Evolutionary conservation across 2,113 vertebrate species (phyloP), one percentile per base, ranked within the genome.

Genomic region (Pipra filicauda): DNA sequence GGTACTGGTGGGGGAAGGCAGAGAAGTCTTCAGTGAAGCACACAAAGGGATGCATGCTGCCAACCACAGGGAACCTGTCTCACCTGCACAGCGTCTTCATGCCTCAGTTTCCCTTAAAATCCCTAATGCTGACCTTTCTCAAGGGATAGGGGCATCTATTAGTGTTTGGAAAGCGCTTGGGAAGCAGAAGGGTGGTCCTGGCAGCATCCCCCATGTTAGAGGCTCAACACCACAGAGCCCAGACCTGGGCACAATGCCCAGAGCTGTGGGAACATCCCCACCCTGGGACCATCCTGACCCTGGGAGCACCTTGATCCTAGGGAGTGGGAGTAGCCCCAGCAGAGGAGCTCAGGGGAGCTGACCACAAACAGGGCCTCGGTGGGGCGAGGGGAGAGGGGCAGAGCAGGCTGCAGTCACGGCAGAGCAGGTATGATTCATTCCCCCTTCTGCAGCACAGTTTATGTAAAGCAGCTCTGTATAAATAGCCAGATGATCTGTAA

Each of bases 401-500:
- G 85, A 64, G 61, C 18, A 64, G 61, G 27, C 2, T 52, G 33
- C 80, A 64, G 73, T n/a, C 81, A 9, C 0, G 12, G 85, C 69
- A 51, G 65, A 92, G 75, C 90, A 96, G 93, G 69, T 78, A 76
- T 95, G 95, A 96, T 89, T 97, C 91, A 97, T 88, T 81, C 74
- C 30, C 73, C 46, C 48, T 88, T 9, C 69, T 77, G 85, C 94
- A 89, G 83, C 21, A 87, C 22, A 2, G 30, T 96, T 96, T 96
- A 95, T 95, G 91, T 79, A 96, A 96, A 97, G 70, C 93, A 91
- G 79, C 61, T 37, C 87, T 61, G 89, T 87, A 51, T 91, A 88
- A 94, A 92, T 87, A 52, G 33, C 85, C 88, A 82, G 89, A 55
- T 84, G 83, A 96, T 73, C 58, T 46, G 67, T 67, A 74, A 74